Percentiles rank a stretch among this genome's conserved stretches.
These are phyloP conservation scores for Druon quercuslanigerum DNA, from an alignment of 1,140 invertebrate genomes.

Conservation along the genomic window DNA sequence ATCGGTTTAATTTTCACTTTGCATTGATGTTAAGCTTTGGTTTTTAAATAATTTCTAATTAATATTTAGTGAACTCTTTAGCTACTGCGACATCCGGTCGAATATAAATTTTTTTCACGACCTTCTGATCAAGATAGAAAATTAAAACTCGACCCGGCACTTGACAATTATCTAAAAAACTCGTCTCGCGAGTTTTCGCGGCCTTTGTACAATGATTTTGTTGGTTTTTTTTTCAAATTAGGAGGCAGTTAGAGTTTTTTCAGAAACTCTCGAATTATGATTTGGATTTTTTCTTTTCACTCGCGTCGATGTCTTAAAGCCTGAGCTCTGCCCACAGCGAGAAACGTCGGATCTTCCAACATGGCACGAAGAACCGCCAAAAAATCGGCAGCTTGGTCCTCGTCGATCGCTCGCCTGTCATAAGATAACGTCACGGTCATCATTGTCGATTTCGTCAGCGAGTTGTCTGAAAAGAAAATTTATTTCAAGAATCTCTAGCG, in stretches of 20 bases:
- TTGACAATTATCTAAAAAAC: conserved; percentile 24
- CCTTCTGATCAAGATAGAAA: too few relatives aligned
- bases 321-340: conserved; percentile 60
- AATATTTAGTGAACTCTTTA: background rate
- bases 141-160: background rate
- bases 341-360: conserved; percentile 77
- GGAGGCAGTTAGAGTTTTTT: conserved; percentile 15
- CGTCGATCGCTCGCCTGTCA: conserved; percentile 81
- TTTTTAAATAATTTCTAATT: background rate
- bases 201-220: conserved; percentile 20
- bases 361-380: conserved; percentile 77
- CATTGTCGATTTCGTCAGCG: conserved; percentile 56
- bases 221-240: background rate
- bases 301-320: conserved; percentile 57
- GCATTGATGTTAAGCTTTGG: background rate
- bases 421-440: conserved; percentile 82
- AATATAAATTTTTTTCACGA: background rate
- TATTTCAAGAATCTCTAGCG: too few relatives aligned
- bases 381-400: conserved; percentile 81
- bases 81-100: conserved; percentile 11
- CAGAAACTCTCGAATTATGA: background rate
- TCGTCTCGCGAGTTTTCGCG: background rate
- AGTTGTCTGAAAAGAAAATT: conserved; percentile 54
- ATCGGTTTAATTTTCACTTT: too few relatives aligned
- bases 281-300: conserved; percentile 39